A percentile compares a stretch with the other conserved stretches of the same genome.
Conservation (phyloP, 2,888 invertebrate genomes). For the Drosophila lacicola region DNA sequence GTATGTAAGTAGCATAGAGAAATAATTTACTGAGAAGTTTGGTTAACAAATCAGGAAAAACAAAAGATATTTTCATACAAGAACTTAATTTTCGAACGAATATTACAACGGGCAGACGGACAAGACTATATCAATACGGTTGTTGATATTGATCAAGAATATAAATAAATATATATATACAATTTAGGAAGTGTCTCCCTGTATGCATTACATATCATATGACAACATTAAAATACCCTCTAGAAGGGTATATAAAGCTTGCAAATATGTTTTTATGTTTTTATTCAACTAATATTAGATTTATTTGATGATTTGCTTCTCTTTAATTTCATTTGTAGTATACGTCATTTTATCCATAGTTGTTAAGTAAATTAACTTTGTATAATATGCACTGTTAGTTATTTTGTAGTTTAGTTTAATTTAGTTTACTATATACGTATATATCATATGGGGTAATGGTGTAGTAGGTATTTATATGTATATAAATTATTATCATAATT, state of each 20-base stretch:
- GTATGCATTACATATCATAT: not conserved
- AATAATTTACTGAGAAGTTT: no score
- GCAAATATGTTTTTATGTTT: conserved; percentile 5
- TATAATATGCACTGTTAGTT: conserved; percentile 55
- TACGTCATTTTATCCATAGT: conserved; percentile 49
- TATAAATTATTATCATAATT: conserved; percentile 61
- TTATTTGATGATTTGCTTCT: conserved; percentile 63
- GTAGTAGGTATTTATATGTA: conserved; percentile 22
- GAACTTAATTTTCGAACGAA: no score
- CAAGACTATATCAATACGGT: no score
- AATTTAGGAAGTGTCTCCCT: no score
- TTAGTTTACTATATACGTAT: conserved; percentile 32
- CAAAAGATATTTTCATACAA: no score
- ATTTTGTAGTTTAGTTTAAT: conserved; percentile 31
- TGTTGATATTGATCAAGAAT: no score
- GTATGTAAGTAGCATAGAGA: no score
- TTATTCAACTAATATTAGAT: conserved; percentile 71
- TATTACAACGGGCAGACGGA: no score
- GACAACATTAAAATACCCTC: not conserved
- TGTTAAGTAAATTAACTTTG: conserved; percentile 37
- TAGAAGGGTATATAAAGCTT: not conserved
- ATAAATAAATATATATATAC: no score
- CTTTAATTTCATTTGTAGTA: conserved; percentile 64
- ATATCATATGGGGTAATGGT: conserved; percentile 37
- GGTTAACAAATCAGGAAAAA: no score